Percentiles rank a stretch among this genome's conserved stretches.
Evolutionary conservation across 2,797 vertebrate species (phyloP).

Genomic region (Chelidonichthys spinosus): DNA sequence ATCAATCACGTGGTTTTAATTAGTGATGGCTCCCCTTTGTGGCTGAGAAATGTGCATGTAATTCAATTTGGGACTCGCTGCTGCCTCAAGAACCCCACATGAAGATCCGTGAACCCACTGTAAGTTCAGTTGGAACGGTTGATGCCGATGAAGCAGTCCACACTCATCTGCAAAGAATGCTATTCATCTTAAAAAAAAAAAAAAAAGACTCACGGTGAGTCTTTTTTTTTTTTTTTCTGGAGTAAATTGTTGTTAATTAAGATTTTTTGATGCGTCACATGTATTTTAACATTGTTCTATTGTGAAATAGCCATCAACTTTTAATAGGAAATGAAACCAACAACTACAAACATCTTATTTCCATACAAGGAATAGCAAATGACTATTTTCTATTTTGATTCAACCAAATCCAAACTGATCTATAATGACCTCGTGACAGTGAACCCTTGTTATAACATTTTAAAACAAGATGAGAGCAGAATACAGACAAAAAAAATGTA

Average conservation of each 20-base stretch:
- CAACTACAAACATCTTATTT: background rate
- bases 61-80: slow-evolving; percentile 85
- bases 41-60: slow-evolving; percentile 87
- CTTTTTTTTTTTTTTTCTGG: background rate
- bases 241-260: background rate
- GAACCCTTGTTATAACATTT: background rate
- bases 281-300: background rate
- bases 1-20: slow-evolving; percentile 88
- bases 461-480: background rate
- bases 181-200: background rate
- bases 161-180: slow-evolving; percentile 7
- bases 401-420: background rate
- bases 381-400: slow-evolving; percentile 10
- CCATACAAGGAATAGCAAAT: background rate
- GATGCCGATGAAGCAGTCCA: slow-evolving; percentile 25
- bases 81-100: slow-evolving; percentile 70
- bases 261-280: background rate
- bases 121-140: slow-evolving; percentile 49
- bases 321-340: background rate
- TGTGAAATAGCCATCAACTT: background rate
- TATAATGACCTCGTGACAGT: background rate
- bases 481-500: background rate
- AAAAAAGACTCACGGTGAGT: background rate
- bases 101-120: slow-evolving; percentile 66
- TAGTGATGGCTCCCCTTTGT: slow-evolving; percentile 86